phyloP scores from a whole-genome alignment of 2,888 invertebrate species.

The Minunthozetes semirufus region DNA sequence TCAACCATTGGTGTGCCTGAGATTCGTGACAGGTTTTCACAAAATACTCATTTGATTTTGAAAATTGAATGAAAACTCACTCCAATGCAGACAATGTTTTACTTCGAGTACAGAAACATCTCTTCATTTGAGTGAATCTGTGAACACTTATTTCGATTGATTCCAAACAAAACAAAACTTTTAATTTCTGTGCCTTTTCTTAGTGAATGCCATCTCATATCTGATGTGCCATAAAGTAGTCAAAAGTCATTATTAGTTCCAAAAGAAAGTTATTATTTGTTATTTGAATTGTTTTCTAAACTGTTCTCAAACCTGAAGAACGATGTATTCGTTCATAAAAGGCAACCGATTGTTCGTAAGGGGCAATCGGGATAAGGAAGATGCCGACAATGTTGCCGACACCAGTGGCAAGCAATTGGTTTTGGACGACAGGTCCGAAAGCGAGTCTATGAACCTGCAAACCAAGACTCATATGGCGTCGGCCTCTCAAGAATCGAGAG shows the following conservation, averaged over 20 bases:
- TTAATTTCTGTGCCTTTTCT: neutral
- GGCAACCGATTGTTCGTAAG: conserved; percentile 68
- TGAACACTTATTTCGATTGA: neutral
- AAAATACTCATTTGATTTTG: conserved; percentile 22
- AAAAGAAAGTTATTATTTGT: neutral
- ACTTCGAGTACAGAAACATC: neutral
- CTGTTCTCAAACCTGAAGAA: neutral
- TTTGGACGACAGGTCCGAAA: conserved; percentile 33
- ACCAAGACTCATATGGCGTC: conserved; percentile 43
- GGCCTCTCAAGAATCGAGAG: conserved; percentile 48
- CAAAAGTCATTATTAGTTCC: neutral
- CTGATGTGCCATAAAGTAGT: conserved; percentile 11
- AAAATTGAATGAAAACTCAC: conserved; percentile 9
- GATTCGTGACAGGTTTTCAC: conserved; percentile 22
- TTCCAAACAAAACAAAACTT: neutral
- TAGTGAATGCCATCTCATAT: conserved; percentile 2
- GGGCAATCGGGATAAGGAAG: conserved; percentile 61
- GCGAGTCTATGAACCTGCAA: conserved; percentile 47
- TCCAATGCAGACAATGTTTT: conserved; percentile 19
- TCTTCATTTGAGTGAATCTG: neutral
- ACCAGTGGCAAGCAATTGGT: conserved; percentile 39
- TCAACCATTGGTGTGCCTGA: neutral
- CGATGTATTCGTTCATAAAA: conserved; percentile 72
- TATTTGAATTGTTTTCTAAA: conserved; percentile 43
- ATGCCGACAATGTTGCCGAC: conserved; percentile 53